These are phyloP conservation scores for Salvelinus sp. DNA, from an alignment of 2,113 vertebrate genomes.

Conservation along the genomic window DNA sequence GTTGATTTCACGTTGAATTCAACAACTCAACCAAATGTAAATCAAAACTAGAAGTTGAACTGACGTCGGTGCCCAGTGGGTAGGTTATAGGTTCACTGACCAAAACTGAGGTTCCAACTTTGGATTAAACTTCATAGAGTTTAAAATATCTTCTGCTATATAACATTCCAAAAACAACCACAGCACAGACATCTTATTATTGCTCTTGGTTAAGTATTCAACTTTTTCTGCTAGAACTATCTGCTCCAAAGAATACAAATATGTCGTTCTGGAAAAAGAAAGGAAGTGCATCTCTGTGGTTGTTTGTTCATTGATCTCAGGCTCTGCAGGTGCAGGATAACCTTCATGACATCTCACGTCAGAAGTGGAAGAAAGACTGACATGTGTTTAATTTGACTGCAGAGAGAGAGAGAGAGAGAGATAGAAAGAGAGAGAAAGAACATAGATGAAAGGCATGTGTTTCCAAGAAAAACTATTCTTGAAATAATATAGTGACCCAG, in stretches of 20 bases:
- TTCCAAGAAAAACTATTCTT: conserved; percentile 14
- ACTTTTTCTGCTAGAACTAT: neutral
- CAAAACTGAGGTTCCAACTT: neutral
- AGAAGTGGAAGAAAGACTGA: conserved; percentile 14
- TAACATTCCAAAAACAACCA: neutral
- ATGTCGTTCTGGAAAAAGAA: conserved; percentile 5
- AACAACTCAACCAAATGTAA: neutral
- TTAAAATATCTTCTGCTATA: neutral
- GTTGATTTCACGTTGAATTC: conserved; percentile 3
- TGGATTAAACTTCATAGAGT: neutral
- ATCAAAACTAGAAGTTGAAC: no score
- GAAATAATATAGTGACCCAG: conserved; percentile 8
- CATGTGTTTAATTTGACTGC: conserved; percentile 22
- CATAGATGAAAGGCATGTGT: conserved; percentile 31
- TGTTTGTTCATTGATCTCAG: conserved; percentile 13
- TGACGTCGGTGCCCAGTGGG: no score
- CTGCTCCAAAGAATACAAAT: neutral
- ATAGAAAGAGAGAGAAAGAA: neutral
- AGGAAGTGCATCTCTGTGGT: conserved; percentile 5
- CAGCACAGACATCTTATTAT: neutral
- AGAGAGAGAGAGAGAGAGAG: neutral
- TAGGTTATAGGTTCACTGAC: neutral
- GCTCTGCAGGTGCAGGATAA: conserved; percentile 16
- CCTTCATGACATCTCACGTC: conserved; percentile 25
- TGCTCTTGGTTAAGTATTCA: no score